These are phyloP conservation scores for Pygmarrhopalites habei DNA, from an alignment of 1,140 invertebrate genomes.

Conservation along the genomic window DNA sequence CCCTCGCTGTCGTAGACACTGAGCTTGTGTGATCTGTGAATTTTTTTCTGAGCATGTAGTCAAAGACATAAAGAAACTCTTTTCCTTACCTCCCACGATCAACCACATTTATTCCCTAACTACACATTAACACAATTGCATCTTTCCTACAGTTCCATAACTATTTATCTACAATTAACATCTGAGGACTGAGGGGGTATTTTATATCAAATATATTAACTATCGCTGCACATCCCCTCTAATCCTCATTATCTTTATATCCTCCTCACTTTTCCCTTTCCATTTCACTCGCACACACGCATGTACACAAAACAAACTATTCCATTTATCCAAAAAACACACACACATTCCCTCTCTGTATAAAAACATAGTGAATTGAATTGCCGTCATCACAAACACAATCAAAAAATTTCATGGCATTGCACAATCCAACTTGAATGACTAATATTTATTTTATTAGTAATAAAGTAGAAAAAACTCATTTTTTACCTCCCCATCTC, in stretches of 20 bases:
- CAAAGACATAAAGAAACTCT: not conserved
- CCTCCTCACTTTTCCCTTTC: not conserved
- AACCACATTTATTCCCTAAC: slow-evolving; percentile 1
- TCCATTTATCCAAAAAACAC: not conserved
- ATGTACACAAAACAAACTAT: not conserved
- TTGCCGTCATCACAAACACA: not conserved
- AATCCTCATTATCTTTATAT: not conserved
- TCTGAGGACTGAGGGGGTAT: no score
- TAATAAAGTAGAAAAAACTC: no score
- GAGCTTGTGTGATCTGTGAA: not conserved
- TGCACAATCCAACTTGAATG: not conserved
- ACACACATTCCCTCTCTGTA: not conserved
- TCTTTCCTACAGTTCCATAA: no score
- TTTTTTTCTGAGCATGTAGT: not conserved
- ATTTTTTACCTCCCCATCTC: no score
- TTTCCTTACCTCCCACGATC: slow-evolving; percentile 13
- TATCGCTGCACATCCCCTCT: not conserved
- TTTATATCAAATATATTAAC: not conserved
- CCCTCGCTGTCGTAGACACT: not conserved
- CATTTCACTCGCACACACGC: not conserved
- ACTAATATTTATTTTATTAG: no score
- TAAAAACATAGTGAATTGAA: not conserved
- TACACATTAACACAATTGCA: not conserved
- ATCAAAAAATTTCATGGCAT: not conserved
- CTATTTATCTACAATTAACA: no score